These are phyloP conservation scores for Bryconaethiops microstoma DNA, from an alignment of 2,797 vertebrate genomes.

Conservation along the genomic window DNA sequence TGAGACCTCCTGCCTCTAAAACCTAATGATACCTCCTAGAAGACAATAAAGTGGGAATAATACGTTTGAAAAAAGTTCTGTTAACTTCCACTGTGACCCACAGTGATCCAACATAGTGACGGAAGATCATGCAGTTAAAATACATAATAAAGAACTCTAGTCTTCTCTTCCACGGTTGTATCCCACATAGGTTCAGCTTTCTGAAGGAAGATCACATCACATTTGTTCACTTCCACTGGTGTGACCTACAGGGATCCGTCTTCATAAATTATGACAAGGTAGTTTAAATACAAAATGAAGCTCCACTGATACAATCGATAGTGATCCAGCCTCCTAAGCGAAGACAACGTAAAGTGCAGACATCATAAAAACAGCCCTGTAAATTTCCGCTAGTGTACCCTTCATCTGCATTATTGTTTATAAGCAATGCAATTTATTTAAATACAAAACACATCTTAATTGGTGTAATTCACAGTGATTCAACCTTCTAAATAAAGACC, in stretches of 20 bases:
- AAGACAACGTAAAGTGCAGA: not conserved
- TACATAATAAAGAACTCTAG: not conserved
- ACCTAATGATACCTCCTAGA: not conserved
- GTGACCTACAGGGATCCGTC: not conserved
- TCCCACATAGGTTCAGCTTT: not conserved
- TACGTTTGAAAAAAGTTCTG: not conserved
- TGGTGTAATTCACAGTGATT: not conserved
- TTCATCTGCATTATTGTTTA: too few relatives aligned
- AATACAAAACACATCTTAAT: too few relatives aligned
- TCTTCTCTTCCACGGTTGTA: slow-evolving; percentile 35
- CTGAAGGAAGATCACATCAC: slow-evolving; percentile 21
- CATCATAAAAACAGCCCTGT: not conserved
- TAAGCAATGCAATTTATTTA: too few relatives aligned
- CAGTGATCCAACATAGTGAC: slow-evolving; percentile 21
- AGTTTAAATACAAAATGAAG: too few relatives aligned
- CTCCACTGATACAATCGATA: slow-evolving; percentile 33
- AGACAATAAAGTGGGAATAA: not conserved
- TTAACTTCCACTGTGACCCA: not conserved
- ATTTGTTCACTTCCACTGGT: slow-evolving; percentile 34
- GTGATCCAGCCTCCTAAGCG: not conserved
- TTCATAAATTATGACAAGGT: too few relatives aligned
- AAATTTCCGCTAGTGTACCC: not conserved
- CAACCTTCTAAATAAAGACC: not conserved
- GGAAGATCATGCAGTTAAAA: slow-evolving; percentile 4
- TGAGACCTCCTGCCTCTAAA: too few relatives aligned